Percentiles rank a stretch among this genome's conserved stretches.
Conservation (phyloP, 2,888 invertebrate genomes). For the Caenorhabditis uteleia region DNA sequence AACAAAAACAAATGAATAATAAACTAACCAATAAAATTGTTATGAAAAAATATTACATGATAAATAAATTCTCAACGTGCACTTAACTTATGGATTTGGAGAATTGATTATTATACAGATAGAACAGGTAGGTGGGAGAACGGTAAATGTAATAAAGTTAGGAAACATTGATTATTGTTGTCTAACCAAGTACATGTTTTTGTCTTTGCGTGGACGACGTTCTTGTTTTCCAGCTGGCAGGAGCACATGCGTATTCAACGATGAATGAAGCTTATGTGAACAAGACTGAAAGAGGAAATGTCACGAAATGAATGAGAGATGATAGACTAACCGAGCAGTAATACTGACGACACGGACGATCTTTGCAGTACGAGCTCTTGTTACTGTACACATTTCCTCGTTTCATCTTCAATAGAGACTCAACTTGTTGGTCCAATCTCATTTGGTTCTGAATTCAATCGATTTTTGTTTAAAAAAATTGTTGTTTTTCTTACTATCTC, state of each 20-base stretch:
- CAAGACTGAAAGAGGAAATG: conserved; percentile 9
- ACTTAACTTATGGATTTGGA: no score
- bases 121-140: no score
- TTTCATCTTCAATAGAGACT: conserved; percentile 13
- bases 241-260: conserved; percentile 9
- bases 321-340: conserved; percentile 22
- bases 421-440: conserved; percentile 7
- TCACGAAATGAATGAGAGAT: background rate
- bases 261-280: conserved; percentile 20
- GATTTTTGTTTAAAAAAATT: background rate
- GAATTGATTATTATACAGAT: no score
- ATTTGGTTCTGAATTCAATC: conserved; percentile 4
- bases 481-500: conserved; percentile 1
- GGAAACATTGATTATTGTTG: background rate
- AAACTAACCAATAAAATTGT: no score
- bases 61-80: no score
- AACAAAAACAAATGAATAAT: no score
- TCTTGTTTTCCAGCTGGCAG: conserved; percentile 25
- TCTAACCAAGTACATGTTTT: conserved; percentile 29
- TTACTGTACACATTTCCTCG: conserved; percentile 18
- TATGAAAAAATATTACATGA: no score
- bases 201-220: conserved; percentile 34
- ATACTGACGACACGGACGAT: conserved; percentile 31
- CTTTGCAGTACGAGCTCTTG: conserved; percentile 31
- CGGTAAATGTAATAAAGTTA: no score